Percentiles rank a stretch among this genome's conserved stretches.
Conservation (phyloP, 2,113 vertebrate species). For the Orycteropus afer region DNA sequence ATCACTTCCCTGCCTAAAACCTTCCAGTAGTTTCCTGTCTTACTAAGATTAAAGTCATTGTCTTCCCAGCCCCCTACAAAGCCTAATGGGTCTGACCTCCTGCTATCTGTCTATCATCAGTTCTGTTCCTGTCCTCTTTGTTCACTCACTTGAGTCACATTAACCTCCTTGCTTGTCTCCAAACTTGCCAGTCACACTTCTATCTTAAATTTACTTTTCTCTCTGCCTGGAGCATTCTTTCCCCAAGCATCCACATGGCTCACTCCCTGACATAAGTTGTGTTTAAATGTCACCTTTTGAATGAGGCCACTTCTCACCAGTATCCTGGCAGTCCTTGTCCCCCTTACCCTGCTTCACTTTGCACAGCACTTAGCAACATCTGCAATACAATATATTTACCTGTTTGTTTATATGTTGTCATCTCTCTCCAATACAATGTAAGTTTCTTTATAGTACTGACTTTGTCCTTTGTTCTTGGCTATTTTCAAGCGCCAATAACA, state of each 20-base stretch:
- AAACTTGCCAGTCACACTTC: no score
- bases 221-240: not conserved
- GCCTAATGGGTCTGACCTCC: not conserved
- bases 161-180: not conserved
- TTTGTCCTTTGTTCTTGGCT: not conserved
- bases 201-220: not conserved
- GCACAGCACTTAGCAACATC: not conserved
- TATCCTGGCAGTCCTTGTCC: no score
- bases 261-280: not conserved
- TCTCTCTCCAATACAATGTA: not conserved
- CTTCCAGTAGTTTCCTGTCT: not conserved
- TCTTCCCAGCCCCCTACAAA: not conserved
- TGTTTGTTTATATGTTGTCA: accelerated
- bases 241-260: not conserved
- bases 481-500: not conserved
- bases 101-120: accelerated
- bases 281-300: not conserved
- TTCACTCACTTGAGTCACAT: not conserved
- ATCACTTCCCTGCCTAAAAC: not conserved
- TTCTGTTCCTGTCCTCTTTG: not conserved
- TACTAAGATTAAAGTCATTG: not conserved
- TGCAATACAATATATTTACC: accelerated
- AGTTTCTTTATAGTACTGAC: no score
- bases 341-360: not conserved
- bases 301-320: not conserved